These are phyloP conservation scores for Papilio machaon DNA, from an alignment of 1,140 invertebrate species.

Conservation along the genomic window DNA sequence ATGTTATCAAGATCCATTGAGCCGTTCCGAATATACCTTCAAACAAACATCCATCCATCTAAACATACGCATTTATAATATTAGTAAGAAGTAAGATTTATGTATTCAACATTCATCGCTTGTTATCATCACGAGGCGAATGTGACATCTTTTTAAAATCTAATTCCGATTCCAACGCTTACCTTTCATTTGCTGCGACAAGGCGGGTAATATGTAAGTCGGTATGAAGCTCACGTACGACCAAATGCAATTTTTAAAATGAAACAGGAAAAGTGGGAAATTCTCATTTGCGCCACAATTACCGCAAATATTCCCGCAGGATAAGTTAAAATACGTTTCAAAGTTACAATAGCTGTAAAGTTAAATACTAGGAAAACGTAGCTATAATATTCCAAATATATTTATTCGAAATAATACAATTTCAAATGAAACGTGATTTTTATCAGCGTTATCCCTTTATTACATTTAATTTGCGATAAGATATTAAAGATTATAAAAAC, in stretches of 20 bases:
- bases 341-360: conserved; percentile 12
- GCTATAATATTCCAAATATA: background rate
- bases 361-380: background rate
- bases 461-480: conserved; percentile 1
- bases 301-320: conserved; percentile 31
- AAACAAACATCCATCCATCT: too few species aligned
- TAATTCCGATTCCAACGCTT: conserved; percentile 29
- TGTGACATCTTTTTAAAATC: conserved; percentile 35
- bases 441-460: background rate
- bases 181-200: conserved; percentile 41
- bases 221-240: conserved; percentile 54
- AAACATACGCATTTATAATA: too few species aligned
- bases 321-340: conserved; percentile 29
- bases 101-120: background rate
- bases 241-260: conserved; percentile 60
- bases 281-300: conserved; percentile 54
- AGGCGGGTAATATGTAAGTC: conserved; percentile 61
- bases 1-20: too few species aligned
- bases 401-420: background rate
- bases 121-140: background rate
- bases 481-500: background rate
- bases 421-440: background rate
- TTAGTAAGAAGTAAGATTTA: background rate
- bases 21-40: too few species aligned
- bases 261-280: conserved; percentile 53